Evolutionary conservation across 2,113 vertebrate species (phyloP).

Genomic region (Leptocoma aspasia): DNA sequence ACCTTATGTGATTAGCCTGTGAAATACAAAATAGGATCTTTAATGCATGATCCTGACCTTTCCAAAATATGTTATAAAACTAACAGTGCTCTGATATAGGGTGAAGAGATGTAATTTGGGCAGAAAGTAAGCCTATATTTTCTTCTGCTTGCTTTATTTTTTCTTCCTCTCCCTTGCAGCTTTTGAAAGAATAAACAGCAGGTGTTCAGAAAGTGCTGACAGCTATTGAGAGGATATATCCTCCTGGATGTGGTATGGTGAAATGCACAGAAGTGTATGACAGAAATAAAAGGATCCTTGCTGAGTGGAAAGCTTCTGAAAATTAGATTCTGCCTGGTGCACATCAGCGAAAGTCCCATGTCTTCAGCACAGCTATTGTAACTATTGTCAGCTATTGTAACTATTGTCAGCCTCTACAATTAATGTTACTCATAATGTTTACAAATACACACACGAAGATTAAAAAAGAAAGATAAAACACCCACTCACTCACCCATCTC

Average conservation of each 20-base stretch:
- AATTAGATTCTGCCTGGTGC: background rate
- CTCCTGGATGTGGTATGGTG: background rate
- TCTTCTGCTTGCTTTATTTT: background rate
- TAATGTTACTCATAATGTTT: background rate
- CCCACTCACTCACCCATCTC: fast-evolving
- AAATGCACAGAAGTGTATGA: background rate
- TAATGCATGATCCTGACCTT: background rate
- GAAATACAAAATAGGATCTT: background rate
- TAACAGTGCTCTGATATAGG: background rate
- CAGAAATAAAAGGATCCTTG: background rate
- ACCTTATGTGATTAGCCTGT: background rate
- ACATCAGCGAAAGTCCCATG: background rate
- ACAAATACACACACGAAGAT: background rate
- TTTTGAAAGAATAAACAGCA: background rate
- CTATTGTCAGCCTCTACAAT: background rate
- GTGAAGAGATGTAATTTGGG: background rate
- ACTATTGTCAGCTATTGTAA: background rate
- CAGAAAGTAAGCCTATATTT: background rate
- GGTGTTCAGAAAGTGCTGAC: background rate
- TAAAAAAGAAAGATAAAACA: background rate
- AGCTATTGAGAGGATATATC: background rate
- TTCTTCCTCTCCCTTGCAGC: background rate
- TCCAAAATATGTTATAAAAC: background rate
- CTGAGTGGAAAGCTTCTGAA: background rate
- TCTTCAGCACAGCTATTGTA: background rate